Base-by-base conservation (phyloP, 2,888 invertebrate species). In the Chouioia cunea region DNA sequence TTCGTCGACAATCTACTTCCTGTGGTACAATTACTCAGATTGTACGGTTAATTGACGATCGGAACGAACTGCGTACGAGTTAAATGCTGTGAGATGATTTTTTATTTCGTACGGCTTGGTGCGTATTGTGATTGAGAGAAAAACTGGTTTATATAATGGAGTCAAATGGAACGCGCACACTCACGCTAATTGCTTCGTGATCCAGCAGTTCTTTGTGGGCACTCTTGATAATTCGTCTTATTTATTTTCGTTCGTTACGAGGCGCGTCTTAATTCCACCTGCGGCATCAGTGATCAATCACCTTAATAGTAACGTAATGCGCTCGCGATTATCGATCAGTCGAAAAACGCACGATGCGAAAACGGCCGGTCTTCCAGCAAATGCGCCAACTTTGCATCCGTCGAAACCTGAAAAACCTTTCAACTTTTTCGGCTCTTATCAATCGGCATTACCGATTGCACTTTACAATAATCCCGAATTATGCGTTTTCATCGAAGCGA, bases 1-100 rank as follows among this genome's bases (percentile, higher is more conserved):
- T n/a, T n/a, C n/a, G n/a, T 15, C 46, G 46, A 15, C 10, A 20
- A 27, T 27, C 14, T 18, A 23, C 36, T 52, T 52, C 52, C 46
- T 50, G 36, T 43, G 8, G 10, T 0, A 43, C 22, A 44, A 62
- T 62, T 44, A 15, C 36, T 50, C 18, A 43, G 48, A 68, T 68
- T 57, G 36, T 36, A 57, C 62, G 58, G 57, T 44, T 63, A 69
- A 69, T 69, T 58, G 58, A 64, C 53, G 63, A 52, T 58, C 58
- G 47, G 3, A 36, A 46, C 14, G 20, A n/a, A n/a, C n/a, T 36
- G 18, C 3, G 15, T 36, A 12, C 6, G 4, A 43, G 27, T n/a
- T n/a, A n/a, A n/a, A n/a, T n/a, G n/a, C n/a, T n/a, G n/a, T n/a
- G n/a, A n/a, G n/a, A n/a, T 14, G 10, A 12, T 10, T 59, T 27